phyloP scores from a whole-genome alignment of 1,140 invertebrate genomes.

The Ips nitidus region DNA sequence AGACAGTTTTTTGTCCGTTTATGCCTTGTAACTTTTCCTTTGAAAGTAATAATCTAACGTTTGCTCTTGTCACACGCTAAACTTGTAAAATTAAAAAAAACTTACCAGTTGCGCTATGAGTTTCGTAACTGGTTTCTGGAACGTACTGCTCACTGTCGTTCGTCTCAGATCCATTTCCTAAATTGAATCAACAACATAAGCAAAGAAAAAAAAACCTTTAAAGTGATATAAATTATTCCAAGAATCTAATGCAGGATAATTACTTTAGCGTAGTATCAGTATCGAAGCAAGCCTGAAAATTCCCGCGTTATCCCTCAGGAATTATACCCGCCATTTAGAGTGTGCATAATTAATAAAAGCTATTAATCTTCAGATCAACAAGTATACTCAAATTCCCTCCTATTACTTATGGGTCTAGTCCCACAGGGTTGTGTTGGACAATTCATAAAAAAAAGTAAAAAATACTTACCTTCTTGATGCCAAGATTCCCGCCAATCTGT shows the following conservation, averaged over 20 bases:
- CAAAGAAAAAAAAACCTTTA: conserved; percentile 12
- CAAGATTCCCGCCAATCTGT: conserved; percentile 52
- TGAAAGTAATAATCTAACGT: conserved; percentile 21
- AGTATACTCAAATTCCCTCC: neutral
- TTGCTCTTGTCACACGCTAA: conserved; percentile 9
- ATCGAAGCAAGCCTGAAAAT: conserved; percentile 15
- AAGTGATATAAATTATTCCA: conserved; percentile 13
- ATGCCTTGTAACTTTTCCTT: conserved; percentile 12
- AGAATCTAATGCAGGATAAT: conserved; percentile 25
- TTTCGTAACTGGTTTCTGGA: conserved; percentile 39
- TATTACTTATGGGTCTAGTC: neutral
- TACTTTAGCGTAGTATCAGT: conserved; percentile 14
- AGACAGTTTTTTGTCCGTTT: conserved; percentile 16
- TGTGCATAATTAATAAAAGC: conserved; percentile 9
- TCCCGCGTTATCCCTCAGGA: conserved; percentile 19
- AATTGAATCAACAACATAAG: neutral
- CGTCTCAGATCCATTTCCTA: conserved; percentile 51
- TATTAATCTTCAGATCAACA: conserved; percentile 13
- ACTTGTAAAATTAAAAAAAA: conserved; percentile 12
- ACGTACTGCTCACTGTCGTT: conserved; percentile 51
- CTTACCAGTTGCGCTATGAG: conserved; percentile 38
- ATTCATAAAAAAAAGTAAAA: neutral
- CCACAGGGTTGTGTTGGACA: neutral
- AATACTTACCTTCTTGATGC: conserved; percentile 51
- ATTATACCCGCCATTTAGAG: conserved; percentile 18